Evolutionary conservation across 2,797 vertebrate species (phyloP).

Genomic region (Propithecus perrieri): DNA sequence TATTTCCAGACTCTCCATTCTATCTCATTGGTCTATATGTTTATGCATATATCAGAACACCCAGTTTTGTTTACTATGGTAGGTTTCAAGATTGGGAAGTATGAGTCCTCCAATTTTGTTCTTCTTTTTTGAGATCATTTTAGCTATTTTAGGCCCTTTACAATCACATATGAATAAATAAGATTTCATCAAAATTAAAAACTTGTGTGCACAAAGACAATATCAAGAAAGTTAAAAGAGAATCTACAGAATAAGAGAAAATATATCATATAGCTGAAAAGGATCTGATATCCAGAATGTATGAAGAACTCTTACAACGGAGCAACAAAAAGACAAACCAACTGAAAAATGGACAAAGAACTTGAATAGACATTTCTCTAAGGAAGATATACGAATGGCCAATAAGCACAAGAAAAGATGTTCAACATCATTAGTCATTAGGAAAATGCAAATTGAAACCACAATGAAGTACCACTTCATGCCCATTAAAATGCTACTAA

Average conservation of each 20-base stretch:
- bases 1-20: neutral
- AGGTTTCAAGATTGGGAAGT: neutral
- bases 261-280: neutral
- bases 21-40: fast-evolving
- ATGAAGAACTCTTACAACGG: neutral
- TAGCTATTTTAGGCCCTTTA: neutral
- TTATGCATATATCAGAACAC: neutral
- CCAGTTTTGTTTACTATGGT: neutral
- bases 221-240: neutral
- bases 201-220: neutral
- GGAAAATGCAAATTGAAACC: neutral
- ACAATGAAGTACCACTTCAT: neutral
- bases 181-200: neutral
- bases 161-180: neutral
- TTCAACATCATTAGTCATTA: neutral
- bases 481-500: neutral
- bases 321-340: neutral
- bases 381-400: neutral
- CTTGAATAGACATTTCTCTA: neutral
- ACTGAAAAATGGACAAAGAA: neutral
- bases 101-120: neutral
- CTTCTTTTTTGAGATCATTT: neutral
- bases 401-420: neutral
- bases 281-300: neutral
- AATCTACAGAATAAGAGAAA: neutral